phyloP scores from a whole-genome alignment of 1,140 invertebrate genomes.

The Venustaconcha ellipsiformis region DNA sequence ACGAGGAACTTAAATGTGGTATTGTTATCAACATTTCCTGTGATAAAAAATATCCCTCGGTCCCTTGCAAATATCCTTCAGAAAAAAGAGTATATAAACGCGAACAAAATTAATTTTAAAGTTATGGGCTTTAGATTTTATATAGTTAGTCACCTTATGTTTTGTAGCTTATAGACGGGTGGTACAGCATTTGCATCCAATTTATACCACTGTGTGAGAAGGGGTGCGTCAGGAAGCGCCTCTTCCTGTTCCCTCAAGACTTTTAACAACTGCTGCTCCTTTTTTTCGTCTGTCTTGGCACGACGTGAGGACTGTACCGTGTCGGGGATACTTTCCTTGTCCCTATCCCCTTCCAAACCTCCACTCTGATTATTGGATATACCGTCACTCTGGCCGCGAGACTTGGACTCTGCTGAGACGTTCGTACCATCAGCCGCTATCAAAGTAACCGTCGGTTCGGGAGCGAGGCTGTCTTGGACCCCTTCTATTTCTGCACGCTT shows the following conservation, averaged over 20 bases:
- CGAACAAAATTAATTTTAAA: background rate
- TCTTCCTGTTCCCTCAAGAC: constrained; percentile 43
- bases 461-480: too few relatives aligned
- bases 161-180: constrained; percentile 81
- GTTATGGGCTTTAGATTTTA: background rate
- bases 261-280: constrained; percentile 34
- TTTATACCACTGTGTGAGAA: constrained; percentile 77
- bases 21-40: background rate
- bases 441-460: too few relatives aligned
- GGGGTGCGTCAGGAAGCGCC: constrained; percentile 42
- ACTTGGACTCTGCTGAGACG: too few relatives aligned
- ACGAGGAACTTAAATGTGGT: background rate
- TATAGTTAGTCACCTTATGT: constrained; percentile 67
- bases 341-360: too few relatives aligned
- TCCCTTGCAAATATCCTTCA: background rate
- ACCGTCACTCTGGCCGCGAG: too few relatives aligned
- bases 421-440: too few relatives aligned
- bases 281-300: constrained; percentile 14
- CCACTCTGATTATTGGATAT: too few relatives aligned
- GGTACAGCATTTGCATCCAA: constrained; percentile 77
- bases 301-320: too few relatives aligned
- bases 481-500: constrained; percentile 44
- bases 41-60: background rate
- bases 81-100: background rate
- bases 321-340: too few relatives aligned